These are phyloP conservation scores for Harpalus rufipes DNA, from an alignment of 2,888 invertebrate species.

Conservation along the genomic window DNA sequence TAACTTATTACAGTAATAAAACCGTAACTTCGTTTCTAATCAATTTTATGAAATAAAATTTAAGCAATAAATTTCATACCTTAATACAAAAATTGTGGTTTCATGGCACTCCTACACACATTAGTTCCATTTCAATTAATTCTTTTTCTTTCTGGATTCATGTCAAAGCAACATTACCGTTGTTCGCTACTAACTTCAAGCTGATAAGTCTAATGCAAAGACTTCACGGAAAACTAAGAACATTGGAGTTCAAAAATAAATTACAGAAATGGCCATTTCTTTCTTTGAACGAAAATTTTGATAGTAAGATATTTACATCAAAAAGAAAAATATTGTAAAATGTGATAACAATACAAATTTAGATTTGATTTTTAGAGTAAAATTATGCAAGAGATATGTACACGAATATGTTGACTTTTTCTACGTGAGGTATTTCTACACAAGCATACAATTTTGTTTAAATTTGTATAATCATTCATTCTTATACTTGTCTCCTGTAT, in stretches of 20 bases:
- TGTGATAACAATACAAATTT: neutral
- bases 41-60: neutral
- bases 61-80: neutral
- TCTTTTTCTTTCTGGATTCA: conserved; percentile 19
- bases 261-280: conserved; percentile 9
- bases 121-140: conserved; percentile 23
- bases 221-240: conserved; percentile 31
- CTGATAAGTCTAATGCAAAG: conserved; percentile 31
- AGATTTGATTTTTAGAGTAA: neutral
- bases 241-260: conserved; percentile 21
- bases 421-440: too few species aligned
- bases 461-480: too few species aligned
- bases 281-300: conserved; percentile 10
- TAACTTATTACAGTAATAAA: too few species aligned
- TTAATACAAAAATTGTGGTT: neutral
- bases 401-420: too few species aligned
- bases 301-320: conserved; percentile 10
- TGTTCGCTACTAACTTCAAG: conserved; percentile 11
- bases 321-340: neutral
- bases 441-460: too few species aligned
- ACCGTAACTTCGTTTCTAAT: neutral
- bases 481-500: too few species aligned
- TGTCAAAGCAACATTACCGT: conserved; percentile 37
- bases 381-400: neutral
- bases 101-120: conserved; percentile 26